Evolutionary conservation across 2,797 vertebrate species (phyloP), one percentile per base, ranked within the genome.

Genomic region (Clarias pachynema): DNA sequence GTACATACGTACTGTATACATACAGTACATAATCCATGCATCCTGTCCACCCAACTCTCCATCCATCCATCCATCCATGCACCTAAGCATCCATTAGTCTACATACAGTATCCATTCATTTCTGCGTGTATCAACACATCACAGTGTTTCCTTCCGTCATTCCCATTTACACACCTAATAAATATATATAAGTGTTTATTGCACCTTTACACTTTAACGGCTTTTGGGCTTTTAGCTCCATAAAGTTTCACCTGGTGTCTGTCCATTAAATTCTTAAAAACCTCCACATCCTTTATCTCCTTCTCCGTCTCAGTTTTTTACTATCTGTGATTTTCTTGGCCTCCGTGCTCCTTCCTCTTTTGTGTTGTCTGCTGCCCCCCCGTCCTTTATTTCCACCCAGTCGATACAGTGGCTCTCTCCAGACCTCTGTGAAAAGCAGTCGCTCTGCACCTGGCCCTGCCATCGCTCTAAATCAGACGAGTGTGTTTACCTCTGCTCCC

Each of bases 391-490:
- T 79, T 40, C 12, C 24, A 44, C 63, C 68, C 70, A 69, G 29
- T 84, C 82, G 69, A 79, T 75, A 85, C 84, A 15, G 75, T 69
- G 26, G 83, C 80, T 85, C 69, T 85, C 86, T 80, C 59, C 44
- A 84, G 75, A 85, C 84, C 83, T 72, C 66, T 12, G 79, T 56
- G 85, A 85, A 87, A 86, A 79, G 70, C 72, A 86, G 74, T 86
- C 29, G 59, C 86, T 86, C 84, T 73, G 80, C 86, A 86, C 87
- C 83, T 86, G 86, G 79, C 84, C 78, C 62, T 72, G 66, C 86
- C 81, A 83, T 89, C 78, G 66, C 83, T 84, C 78, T 74, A 89
- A 88, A 89, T 90, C 87, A 87, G 82, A 84, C 77, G 18, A 60
- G 79, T 69, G 34, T 53, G 24, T 49, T 62, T 68, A 62, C 85